Percentiles rank a stretch among this genome's conserved stretches.
Evolutionary conservation across 2,888 invertebrate species (phyloP).

Genomic region (Eilema griseolum): DNA sequence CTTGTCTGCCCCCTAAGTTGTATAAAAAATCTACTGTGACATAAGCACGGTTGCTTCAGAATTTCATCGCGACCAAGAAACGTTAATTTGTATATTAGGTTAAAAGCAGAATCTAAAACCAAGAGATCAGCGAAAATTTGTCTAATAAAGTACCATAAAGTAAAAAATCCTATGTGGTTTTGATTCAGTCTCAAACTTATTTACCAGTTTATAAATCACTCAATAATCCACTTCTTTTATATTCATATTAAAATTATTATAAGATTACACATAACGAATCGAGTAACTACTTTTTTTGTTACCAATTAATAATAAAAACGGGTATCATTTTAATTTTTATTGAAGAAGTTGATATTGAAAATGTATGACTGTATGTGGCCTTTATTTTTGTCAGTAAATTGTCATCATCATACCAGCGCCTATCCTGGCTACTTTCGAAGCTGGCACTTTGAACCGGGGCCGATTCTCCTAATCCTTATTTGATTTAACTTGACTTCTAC

Average conservation of each 20-base stretch:
- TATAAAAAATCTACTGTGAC: too few species aligned
- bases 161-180: conserved; percentile 1
- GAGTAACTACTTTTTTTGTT: conserved; percentile 19
- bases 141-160: conserved; percentile 7
- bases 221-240: conserved; percentile 15
- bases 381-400: not conserved
- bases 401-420: not conserved
- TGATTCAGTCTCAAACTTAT: conserved; percentile 4
- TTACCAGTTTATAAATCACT: conserved; percentile 10
- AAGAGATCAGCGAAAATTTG: not conserved
- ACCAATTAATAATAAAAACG: conserved; percentile 14
- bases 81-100: not conserved
- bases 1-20: too few species aligned
- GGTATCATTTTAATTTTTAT: conserved; percentile 6
- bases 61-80: not conserved
- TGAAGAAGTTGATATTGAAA: not conserved
- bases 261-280: conserved; percentile 19
- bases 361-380: not conserved
- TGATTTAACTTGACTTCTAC: not conserved
- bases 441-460: not conserved
- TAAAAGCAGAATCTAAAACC: not conserved
- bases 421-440: not conserved
- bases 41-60: not conserved
- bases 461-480: not conserved
- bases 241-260: conserved; percentile 18